Conservation (phyloP, 2,888 invertebrate species). For the Gibbula magus region DNA sequence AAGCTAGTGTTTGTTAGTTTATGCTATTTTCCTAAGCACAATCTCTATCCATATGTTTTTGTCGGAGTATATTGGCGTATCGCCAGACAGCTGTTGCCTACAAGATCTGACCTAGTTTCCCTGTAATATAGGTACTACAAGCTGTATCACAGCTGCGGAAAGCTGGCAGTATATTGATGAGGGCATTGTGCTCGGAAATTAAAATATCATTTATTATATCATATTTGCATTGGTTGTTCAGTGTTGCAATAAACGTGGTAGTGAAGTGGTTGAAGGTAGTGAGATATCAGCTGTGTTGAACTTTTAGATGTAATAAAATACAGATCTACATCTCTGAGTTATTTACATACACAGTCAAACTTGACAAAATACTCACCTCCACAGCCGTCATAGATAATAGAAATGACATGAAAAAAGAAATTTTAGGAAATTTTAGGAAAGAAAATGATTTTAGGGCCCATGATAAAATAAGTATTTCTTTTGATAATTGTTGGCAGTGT, state of each 20-base stretch:
- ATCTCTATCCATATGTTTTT: background rate
- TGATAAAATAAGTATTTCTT: too few relatives aligned
- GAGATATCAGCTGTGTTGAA: background rate
- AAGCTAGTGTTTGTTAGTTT: background rate
- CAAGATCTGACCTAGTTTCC: slow-evolving; percentile 2
- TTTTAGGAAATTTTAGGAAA: too few relatives aligned
- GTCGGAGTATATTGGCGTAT: background rate
- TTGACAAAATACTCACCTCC: too few relatives aligned
- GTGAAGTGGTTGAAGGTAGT: background rate
- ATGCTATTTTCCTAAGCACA: background rate
- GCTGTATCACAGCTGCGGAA: slow-evolving; percentile 2
- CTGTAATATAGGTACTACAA: slow-evolving; percentile 19
- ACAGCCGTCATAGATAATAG: too few relatives aligned
- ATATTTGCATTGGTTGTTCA: background rate
- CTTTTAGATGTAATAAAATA: background rate
- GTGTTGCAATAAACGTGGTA: background rate
- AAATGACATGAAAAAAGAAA: too few relatives aligned
- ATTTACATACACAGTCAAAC: too few relatives aligned
- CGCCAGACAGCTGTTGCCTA: background rate
- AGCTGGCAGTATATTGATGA: too few relatives aligned
- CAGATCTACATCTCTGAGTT: background rate
- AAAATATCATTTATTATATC: background rate
- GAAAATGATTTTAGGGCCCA: too few relatives aligned
- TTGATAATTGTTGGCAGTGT: too few relatives aligned
- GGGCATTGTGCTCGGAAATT: background rate